These are phyloP conservation scores for Xylophagus ater DNA, from an alignment of 2,888 invertebrate species.

Conservation along the genomic window DNA sequence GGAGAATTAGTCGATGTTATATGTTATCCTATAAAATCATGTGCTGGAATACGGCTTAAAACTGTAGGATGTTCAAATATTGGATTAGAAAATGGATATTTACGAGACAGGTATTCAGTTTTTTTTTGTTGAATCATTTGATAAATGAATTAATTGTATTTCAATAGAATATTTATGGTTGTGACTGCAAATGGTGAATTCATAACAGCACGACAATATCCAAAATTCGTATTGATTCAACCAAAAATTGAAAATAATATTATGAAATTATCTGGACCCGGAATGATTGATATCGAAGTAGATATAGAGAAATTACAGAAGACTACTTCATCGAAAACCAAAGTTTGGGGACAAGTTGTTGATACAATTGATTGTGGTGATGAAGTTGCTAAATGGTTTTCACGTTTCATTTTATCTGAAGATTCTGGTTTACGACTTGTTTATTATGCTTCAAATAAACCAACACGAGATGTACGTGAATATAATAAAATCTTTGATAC, in stretches of 20 bases:
- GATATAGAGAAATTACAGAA: constrained; percentile 39
- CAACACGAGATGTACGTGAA: constrained; percentile 30
- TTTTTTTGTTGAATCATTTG: neutral
- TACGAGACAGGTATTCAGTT: constrained; percentile 43
- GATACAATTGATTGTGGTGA: constrained; percentile 60
- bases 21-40: constrained; percentile 50
- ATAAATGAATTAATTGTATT: neutral
- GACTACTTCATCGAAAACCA: constrained; percentile 35
- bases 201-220: constrained; percentile 46
- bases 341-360: constrained; percentile 47
- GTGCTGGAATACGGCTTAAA: constrained; percentile 41
- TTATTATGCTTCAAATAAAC: constrained; percentile 42
- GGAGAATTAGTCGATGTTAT: constrained; percentile 46
- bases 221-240: constrained; percentile 44
- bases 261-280: constrained; percentile 43
- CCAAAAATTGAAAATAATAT: constrained; percentile 42
- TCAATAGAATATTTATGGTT: constrained; percentile 45
- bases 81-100: constrained; percentile 44
- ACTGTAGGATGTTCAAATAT: constrained; percentile 44
- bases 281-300: constrained; percentile 44
- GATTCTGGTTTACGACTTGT: constrained; percentile 44
- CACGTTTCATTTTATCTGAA: constrained; percentile 44
- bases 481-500: constrained; percentile 28
- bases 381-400: constrained; percentile 58
- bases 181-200: constrained; percentile 46